Conservation (phyloP, 2,113 vertebrate genomes). For the Leptocoma aspasia region DNA sequence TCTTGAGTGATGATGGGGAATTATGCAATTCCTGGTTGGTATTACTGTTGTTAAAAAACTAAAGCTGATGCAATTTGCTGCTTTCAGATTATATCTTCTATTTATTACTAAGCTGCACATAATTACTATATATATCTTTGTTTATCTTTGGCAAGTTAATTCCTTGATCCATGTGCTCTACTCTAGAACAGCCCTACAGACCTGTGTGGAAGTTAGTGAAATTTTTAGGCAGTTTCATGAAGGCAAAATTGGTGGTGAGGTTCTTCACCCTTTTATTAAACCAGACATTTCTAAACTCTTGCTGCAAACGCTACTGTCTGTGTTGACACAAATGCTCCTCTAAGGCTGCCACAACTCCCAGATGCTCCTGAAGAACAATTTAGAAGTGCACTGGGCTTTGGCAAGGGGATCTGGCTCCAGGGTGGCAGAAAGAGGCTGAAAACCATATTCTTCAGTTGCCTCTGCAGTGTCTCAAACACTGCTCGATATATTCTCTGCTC, state of each 20-base stretch:
- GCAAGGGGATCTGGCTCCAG: background rate
- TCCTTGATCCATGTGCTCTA: background rate
- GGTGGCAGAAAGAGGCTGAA: background rate
- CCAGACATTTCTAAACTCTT: background rate
- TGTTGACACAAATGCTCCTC: background rate
- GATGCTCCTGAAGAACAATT: background rate
- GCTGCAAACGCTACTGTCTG: background rate
- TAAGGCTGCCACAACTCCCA: background rate
- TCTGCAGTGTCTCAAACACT: background rate
- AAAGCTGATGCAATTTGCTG: background rate
- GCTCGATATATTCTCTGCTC: accelerated
- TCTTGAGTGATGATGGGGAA: background rate
- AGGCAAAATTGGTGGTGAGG: background rate
- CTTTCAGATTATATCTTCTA: background rate
- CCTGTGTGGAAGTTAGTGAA: background rate
- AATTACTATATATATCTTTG: background rate
- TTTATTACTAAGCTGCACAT: background rate
- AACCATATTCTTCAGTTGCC: accelerated
- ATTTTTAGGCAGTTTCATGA: background rate
- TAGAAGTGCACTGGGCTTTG: background rate
- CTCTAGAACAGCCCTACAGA: background rate
- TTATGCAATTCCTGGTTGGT: background rate
- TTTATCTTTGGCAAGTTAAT: background rate
- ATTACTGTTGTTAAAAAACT: background rate
- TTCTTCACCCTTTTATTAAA: background rate